These are phyloP conservation scores for Aldrovandia affinis DNA, from an alignment of 2,797 vertebrate species.

Conservation along the genomic window DNA sequence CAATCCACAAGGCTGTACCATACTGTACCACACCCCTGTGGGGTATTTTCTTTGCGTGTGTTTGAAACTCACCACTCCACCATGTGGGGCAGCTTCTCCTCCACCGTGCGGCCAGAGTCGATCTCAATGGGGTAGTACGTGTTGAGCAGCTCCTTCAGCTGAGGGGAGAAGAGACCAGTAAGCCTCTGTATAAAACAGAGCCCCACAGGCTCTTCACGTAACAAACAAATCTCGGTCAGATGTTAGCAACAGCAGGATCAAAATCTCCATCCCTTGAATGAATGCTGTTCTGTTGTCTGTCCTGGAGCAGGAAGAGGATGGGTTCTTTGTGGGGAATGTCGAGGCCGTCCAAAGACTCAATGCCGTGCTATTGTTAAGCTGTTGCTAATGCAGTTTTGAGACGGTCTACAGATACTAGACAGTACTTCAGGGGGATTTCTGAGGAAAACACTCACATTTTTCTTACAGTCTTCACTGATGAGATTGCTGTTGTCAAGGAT, in stretches of 20 bases:
- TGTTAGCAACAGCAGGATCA: background rate
- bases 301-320: background rate
- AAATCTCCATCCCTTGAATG: background rate
- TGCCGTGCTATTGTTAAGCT: background rate
- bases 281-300: background rate
- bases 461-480: conserved; percentile 80
- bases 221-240: background rate
- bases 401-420: background rate
- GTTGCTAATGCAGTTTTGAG: background rate
- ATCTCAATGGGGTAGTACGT: conserved; percentile 93
- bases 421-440: background rate
- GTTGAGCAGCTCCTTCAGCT: conserved; percentile 81
- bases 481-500: conserved; percentile 86
- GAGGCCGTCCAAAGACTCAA: background rate
- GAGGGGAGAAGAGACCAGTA: conserved; percentile 22
- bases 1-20: background rate
- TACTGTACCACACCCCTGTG: background rate
- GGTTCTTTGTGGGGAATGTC: background rate
- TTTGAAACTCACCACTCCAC: conserved; percentile 80
- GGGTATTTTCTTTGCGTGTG: background rate
- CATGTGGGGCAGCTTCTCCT: conserved; percentile 88
- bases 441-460: conserved; percentile 46
- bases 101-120: conserved; percentile 72
- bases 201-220: background rate
- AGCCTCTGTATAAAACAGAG: background rate